phyloP scores from a whole-genome alignment of 2,888 invertebrate species.

The Amphiduros pacificus region DNA sequence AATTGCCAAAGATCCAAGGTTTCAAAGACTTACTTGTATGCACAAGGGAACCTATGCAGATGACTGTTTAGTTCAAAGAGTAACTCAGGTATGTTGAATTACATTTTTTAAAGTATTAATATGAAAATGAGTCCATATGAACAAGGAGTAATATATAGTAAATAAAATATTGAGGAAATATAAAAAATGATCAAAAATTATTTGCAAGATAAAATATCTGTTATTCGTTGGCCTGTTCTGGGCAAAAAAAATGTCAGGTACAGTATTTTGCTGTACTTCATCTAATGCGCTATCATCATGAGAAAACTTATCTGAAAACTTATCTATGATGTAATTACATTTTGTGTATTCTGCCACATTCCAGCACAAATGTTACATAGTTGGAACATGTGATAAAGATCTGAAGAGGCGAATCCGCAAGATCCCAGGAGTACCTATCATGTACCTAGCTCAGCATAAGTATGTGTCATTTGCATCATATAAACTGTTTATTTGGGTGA shows the following conservation, averaged over 20 bases:
- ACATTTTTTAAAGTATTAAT: constrained; percentile 95
- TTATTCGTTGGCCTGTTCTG: too few relatives aligned
- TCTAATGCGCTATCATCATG: neutral
- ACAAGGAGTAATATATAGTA: too few relatives aligned
- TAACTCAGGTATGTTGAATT: constrained; percentile 78
- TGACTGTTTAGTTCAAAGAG: constrained; percentile 93
- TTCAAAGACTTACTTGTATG: constrained; percentile 87
- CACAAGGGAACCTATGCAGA: constrained; percentile 99
- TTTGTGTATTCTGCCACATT: constrained; percentile 27
- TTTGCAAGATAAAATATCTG: too few relatives aligned
- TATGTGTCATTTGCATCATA: constrained; percentile 27
- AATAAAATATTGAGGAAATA: too few relatives aligned
- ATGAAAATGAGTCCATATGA: neutral
- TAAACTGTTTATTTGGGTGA: neutral
- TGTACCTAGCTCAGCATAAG: constrained; percentile 82
- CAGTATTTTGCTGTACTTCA: too few relatives aligned
- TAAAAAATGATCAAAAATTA: too few relatives aligned
- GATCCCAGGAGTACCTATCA: constrained; percentile 97
- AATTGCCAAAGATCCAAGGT: constrained; percentile 91
- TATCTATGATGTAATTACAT: too few relatives aligned
- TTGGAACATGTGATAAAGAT: constrained; percentile 98
- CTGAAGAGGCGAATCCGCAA: constrained; percentile 92
- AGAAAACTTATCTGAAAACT: too few relatives aligned
- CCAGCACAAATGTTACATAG: constrained; percentile 98
- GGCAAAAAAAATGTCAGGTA: too few relatives aligned